These are phyloP conservation scores for Loriculus beryllinus DNA, from an alignment of 2,797 vertebrate genomes.

Conservation along the genomic window DNA sequence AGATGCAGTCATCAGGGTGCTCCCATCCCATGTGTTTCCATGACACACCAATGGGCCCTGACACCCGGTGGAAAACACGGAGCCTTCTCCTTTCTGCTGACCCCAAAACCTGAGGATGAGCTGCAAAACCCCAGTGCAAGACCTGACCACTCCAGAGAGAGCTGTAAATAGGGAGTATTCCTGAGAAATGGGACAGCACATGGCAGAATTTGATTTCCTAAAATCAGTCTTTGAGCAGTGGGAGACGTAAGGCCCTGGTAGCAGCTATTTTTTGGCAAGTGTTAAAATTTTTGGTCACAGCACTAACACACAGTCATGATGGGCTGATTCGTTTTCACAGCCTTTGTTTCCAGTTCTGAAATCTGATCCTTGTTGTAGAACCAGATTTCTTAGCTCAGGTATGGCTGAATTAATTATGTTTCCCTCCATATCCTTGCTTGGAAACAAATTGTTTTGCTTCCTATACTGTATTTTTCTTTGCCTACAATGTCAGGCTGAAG, in stretches of 20 bases:
- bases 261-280: background rate
- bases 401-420: background rate
- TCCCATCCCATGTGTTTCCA: background rate
- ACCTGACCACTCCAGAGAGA: background rate
- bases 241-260: background rate
- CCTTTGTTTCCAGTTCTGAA: background rate
- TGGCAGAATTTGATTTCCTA: background rate
- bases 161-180: background rate
- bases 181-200: background rate
- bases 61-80: fast-evolving
- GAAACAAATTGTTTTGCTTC: background rate
- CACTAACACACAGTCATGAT: background rate
- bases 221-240: background rate
- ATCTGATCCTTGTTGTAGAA: background rate
- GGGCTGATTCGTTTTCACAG: background rate
- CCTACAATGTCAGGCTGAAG: background rate
- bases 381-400: background rate
- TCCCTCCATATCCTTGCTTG: background rate
- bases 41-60: background rate
- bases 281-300: background rate
- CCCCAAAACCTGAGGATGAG: background rate
- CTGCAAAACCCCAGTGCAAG: background rate
- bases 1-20: background rate
- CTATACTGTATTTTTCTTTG: background rate
- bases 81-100: background rate